Evolutionary conservation across 1,140 invertebrate species (phyloP).

Genomic region (Drosophila pandora): DNA sequence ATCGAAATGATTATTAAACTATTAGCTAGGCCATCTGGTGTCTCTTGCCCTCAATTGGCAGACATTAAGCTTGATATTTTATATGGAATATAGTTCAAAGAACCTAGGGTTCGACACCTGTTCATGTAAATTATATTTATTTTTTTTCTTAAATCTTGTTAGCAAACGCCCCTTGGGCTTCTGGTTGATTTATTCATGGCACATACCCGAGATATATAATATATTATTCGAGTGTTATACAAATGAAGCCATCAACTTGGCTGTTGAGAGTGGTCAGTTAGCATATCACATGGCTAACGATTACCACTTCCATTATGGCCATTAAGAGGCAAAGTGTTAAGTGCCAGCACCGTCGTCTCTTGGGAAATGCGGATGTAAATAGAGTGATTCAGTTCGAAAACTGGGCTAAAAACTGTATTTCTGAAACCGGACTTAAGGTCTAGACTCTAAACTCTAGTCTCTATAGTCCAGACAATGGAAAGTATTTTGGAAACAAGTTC

Average conservation of each 20-base stretch:
- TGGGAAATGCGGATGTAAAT: conserved; percentile 21
- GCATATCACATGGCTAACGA: conserved; percentile 31
- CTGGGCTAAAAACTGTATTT: no score
- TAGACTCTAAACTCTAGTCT: neutral
- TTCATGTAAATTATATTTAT: conserved; percentile 8
- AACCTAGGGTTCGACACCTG: conserved; percentile 23
- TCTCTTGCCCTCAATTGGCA: conserved; percentile 34
- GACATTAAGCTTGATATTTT: conserved; percentile 6
- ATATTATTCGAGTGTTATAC: neutral
- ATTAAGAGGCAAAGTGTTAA: conserved; percentile 18
- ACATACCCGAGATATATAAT: neutral
- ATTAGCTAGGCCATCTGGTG: conserved; percentile 25
- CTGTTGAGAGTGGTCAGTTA: conserved; percentile 41
- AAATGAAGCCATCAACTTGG: conserved; percentile 24
- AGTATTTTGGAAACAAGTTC: neutral
- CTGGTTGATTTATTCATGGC: conserved; percentile 25
- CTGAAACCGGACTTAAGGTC: neutral
- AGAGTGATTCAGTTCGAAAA: neutral
- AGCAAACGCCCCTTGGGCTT: conserved; percentile 8
- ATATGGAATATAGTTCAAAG: neutral
- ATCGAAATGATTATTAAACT: conserved; percentile 27
- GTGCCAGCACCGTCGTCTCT: neutral
- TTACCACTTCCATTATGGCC: conserved; percentile 3
- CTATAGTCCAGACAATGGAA: neutral
- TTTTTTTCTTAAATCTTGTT: neutral